Percentiles rank a stretch among this genome's conserved stretches.
Evolutionary conservation across 1,140 invertebrate genomes (phyloP).

Genomic region (Neodiprion lecontei): DNA sequence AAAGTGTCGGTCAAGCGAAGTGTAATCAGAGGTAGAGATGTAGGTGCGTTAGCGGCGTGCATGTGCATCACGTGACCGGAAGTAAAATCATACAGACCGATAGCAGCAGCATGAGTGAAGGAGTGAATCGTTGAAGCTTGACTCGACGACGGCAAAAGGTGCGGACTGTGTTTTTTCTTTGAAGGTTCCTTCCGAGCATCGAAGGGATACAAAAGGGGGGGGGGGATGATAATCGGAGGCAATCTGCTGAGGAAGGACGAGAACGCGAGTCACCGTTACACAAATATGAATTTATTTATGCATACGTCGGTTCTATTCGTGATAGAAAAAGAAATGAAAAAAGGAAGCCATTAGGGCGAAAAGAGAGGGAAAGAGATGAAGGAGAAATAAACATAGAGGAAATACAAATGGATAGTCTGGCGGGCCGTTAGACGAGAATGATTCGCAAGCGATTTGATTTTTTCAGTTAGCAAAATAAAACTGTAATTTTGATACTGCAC

Average conservation of each 20-base stretch:
- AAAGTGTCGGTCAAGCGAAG: neutral
- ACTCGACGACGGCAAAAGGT: neutral
- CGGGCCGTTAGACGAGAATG: neutral
- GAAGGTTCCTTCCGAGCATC: no score
- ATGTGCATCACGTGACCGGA: slow-evolving; percentile 5
- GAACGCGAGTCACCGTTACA: neutral
- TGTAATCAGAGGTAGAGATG: neutral
- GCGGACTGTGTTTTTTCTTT: neutral
- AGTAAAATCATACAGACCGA: neutral
- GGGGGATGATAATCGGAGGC: neutral
- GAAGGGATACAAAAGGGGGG: neutral
- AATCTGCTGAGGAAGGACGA: neutral
- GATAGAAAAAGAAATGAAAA: neutral
- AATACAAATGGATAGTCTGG: neutral
- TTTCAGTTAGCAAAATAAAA: neutral
- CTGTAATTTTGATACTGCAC: neutral
- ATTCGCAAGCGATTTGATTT: neutral
- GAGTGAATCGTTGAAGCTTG: neutral
- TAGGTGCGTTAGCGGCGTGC: neutral
- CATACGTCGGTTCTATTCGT: neutral
- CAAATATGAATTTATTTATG: neutral
- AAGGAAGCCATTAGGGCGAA: neutral
- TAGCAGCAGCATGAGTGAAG: neutral
- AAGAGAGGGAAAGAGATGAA: neutral
- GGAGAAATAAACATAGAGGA: neutral